Conservation (phyloP, 2,888 invertebrate genomes). For the Eulithis prunata region DNA sequence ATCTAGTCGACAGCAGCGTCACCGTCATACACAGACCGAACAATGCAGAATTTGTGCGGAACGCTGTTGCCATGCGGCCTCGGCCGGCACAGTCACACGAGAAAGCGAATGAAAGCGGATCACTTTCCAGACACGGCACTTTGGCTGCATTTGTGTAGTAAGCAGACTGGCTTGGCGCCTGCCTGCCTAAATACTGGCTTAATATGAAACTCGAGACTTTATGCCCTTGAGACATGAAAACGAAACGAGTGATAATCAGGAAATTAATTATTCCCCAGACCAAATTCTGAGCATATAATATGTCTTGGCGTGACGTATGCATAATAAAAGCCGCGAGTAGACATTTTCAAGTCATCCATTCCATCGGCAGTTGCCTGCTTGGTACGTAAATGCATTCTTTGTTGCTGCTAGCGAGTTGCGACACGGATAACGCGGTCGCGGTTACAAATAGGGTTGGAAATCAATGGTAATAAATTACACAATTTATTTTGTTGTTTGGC, state of each 20-base stretch:
- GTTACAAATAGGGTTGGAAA: slow-evolving; percentile 37
- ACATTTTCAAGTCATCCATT: not conserved
- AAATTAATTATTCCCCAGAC: too few species aligned
- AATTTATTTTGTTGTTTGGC: slow-evolving; percentile 25
- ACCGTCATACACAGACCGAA: slow-evolving; percentile 24
- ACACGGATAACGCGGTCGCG: slow-evolving; percentile 47
- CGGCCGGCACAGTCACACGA: slow-evolving; percentile 55
- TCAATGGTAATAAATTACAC: slow-evolving; percentile 23
- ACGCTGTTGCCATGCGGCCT: slow-evolving; percentile 34
- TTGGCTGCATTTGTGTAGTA: slow-evolving; percentile 22
- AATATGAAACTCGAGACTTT: not conserved
- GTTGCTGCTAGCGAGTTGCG: slow-evolving; percentile 44
- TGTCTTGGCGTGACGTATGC: too few species aligned
- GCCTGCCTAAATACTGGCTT: not conserved
- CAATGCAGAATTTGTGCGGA: slow-evolving; percentile 19
- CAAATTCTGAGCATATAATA: not conserved
- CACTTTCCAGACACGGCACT: slow-evolving; percentile 60
- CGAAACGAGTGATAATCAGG: too few species aligned
- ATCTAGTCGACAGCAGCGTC: slow-evolving; percentile 12
- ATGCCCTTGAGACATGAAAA: not conserved
- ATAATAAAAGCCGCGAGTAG: too few species aligned
- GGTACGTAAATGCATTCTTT: slow-evolving; percentile 16
- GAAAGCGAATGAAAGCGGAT: slow-evolving; percentile 75
- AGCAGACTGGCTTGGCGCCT: slow-evolving; percentile 5
- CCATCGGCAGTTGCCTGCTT: slow-evolving; percentile 13